Conservation (phyloP, 2,113 vertebrate genomes). For the Melanerpes aurifrons region DNA sequence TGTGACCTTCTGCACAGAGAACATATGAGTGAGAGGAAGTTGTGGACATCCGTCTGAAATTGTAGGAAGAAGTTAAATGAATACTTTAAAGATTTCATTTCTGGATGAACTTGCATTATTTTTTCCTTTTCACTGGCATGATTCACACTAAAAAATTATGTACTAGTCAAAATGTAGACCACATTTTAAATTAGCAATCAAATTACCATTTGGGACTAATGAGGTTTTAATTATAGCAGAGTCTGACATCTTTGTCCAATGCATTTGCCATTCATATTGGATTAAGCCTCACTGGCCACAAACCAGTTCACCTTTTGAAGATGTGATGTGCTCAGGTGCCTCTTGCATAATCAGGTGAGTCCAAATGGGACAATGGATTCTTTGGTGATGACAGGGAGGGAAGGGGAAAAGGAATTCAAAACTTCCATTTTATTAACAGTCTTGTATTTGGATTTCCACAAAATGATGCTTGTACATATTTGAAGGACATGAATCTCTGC, state of each 20-base stretch:
- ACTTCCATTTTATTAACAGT: not conserved
- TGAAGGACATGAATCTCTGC: not conserved
- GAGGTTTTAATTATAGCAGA: constrained; percentile 2
- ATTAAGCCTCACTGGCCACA: not conserved
- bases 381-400: not conserved
- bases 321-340: not conserved
- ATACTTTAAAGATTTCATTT: not conserved
- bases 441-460: not conserved
- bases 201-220: not conserved
- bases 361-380: not conserved
- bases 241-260: not conserved
- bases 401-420: not conserved
- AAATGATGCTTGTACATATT: not conserved
- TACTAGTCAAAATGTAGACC: not conserved
- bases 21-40: not conserved
- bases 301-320: not conserved
- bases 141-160: not conserved
- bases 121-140: not conserved
- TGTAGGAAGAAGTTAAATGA: not conserved
- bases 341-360: not conserved
- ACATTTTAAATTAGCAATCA: constrained; percentile 20
- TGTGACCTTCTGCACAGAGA: not conserved
- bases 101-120: not conserved
- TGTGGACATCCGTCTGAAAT: not conserved
- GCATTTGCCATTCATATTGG: not conserved